Conservation (phyloP, 2,888 invertebrate genomes). For the Seira musarum region DNA sequence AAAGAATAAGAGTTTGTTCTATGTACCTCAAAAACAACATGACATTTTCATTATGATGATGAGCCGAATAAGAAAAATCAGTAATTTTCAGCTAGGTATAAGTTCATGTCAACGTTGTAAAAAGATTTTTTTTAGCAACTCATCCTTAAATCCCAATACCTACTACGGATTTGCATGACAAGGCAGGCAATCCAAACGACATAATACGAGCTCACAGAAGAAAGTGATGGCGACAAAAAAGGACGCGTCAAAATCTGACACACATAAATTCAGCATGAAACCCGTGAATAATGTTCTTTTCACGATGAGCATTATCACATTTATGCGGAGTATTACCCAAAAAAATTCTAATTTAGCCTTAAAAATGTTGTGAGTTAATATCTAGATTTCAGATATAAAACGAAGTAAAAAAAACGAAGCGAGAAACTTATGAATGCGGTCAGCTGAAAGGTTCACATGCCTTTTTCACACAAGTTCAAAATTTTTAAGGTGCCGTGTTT, state of each 20-base stretch:
- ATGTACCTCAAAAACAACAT: too few species aligned
- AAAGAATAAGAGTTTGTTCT: too few species aligned
- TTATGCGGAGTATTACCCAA: slow-evolving; percentile 24
- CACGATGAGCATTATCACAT: slow-evolving; percentile 45
- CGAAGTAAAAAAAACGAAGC: background rate
- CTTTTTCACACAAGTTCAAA: too few species aligned
- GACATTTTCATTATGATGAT: too few species aligned
- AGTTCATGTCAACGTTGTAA: slow-evolving; percentile 30
- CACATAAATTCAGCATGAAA: slow-evolving; percentile 47
- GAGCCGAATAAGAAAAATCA: too few species aligned
- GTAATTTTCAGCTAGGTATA: too few species aligned
- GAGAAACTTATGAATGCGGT: background rate
- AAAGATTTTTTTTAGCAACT: background rate
- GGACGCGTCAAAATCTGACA: slow-evolving; percentile 48
- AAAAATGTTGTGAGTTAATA: too few species aligned
- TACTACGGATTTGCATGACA: slow-evolving; percentile 24
- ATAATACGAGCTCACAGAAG: too few species aligned
- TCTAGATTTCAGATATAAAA: slow-evolving; percentile 16
- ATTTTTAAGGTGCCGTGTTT: too few species aligned
- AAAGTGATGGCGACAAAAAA: slow-evolving; percentile 42
- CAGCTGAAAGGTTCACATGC: too few species aligned
- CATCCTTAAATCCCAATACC: background rate
- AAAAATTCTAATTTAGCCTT: slow-evolving; percentile 42
- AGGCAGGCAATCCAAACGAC: too few species aligned
- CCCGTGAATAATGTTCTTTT: slow-evolving; percentile 48